phyloP scores from a whole-genome alignment of 2,797 vertebrate species.

The Thunnus albacares region DNA sequence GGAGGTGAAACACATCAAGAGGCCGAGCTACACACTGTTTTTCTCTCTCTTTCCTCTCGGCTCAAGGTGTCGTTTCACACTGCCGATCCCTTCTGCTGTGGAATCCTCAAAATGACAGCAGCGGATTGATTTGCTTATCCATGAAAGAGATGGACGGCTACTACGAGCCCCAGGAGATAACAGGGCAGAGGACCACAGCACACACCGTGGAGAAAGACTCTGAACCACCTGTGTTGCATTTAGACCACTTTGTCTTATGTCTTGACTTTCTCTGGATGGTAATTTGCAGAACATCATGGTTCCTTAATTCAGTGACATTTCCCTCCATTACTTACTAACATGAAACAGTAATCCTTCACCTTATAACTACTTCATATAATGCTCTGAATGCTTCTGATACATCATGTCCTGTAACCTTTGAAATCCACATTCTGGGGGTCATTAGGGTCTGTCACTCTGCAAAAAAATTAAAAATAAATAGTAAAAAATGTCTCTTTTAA shows the following conservation, averaged over 20 bases:
- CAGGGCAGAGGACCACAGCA: conserved; percentile 29
- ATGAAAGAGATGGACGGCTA: conserved; percentile 67
- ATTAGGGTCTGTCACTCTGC: no score
- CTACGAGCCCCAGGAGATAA: conserved; percentile 70
- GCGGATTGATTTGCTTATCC: conserved; percentile 75
- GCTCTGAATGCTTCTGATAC: neutral
- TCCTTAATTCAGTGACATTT: conserved; percentile 11
- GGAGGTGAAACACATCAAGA: conserved; percentile 84
- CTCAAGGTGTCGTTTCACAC: conserved; percentile 78
- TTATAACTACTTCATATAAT: neutral
- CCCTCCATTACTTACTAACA: neutral
- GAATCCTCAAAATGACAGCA: conserved; percentile 72
- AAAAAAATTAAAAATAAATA: neutral
- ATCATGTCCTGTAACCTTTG: neutral
- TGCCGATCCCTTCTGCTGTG: conserved; percentile 55
- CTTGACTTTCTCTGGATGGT: conserved; percentile 20
- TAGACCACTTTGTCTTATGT: conserved; percentile 58
- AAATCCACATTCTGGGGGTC: neutral
- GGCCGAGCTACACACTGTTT: conserved; percentile 54
- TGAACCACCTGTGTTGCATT: conserved; percentile 73
- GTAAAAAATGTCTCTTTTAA: no score
- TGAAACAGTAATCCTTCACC: neutral
- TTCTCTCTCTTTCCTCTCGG: conserved; percentile 2
- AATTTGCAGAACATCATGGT: conserved; percentile 16
- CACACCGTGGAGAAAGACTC: conserved; percentile 47